Conservation (phyloP, 2,113 vertebrate genomes). For the Panthera tigris region DNA sequence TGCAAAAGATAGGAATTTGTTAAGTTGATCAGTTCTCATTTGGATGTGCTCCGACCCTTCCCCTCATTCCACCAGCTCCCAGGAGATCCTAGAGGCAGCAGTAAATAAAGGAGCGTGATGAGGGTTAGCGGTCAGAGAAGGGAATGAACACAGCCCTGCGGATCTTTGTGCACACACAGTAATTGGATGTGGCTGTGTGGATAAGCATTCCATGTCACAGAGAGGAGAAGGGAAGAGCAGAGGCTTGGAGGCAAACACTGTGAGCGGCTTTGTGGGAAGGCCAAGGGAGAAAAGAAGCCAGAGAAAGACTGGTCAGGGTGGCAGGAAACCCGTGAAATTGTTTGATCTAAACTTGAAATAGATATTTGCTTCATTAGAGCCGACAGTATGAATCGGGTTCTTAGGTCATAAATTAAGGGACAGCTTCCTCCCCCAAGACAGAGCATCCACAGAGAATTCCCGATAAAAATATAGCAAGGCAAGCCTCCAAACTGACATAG, state of each 20-base stretch:
- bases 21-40: background rate
- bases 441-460: background rate
- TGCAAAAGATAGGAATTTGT: background rate
- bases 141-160: background rate
- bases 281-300: background rate
- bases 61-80: background rate
- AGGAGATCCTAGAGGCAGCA: background rate
- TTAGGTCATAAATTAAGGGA: background rate
- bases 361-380: conserved; percentile 3
- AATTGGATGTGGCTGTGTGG: background rate
- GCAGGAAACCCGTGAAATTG: background rate
- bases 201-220: background rate
- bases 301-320: background rate
- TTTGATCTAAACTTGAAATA: conserved; percentile 17
- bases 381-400: background rate
- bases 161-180: background rate
- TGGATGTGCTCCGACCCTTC: background rate
- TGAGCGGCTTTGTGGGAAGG: background rate
- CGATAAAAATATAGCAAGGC: background rate
- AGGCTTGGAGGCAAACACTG: background rate
- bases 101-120: background rate
- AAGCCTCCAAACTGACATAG: background rate
- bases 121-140: background rate
- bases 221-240: background rate
- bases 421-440: background rate